Evolutionary conservation across 2,888 invertebrate genomes (phyloP), one percentile per base, ranked within the genome.

Genomic region (Campaea margaritaria): DNA sequence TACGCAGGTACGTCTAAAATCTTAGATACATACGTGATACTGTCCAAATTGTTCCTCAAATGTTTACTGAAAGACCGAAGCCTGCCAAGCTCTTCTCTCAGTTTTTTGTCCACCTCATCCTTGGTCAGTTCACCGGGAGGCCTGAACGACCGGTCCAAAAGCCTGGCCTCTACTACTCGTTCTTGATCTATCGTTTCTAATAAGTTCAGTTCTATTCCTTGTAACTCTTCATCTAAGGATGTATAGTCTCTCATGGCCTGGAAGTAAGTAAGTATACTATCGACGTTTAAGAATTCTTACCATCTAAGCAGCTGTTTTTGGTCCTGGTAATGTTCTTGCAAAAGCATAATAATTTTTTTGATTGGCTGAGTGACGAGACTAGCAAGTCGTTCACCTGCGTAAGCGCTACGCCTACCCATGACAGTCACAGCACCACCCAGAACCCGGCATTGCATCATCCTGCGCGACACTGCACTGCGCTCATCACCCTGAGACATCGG

Each of bases 201-300:
- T n/a, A 96, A 82, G 16, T 95, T 94, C 63, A 94, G 93, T 78
- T 96, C 96, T 38, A 96, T 84, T 13, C 93, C 91, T 31, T 87
- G 80, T 60, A 96, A 93, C 84, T 97, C 97, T 74, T 94, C 94
- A 60, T 93, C 89, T 54, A 96, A 83, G 59, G 94, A 93, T 58
- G 94, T 94, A 88, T 96, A 95, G 85, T 97, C 97, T 68, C 93
- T 92, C 53, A 93, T 81, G 74, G 94, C 93, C 94, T 96, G 83
- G 42, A 54, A 62, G 34, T 12, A 10, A 3, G 4, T 34, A 11
- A n/a, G 21, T 21, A 21, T 21, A 21, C 21, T 2, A 21, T 5
- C 21, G 5, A 21, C n/a, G n/a, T n/a, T n/a, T n/a, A n/a, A n/a
- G n/a, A n/a, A n/a, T n/a, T n/a, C n/a, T n/a, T n/a, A n/a, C n/a